Evolutionary conservation across 2,113 vertebrate genomes (phyloP).

Genomic region (Riparia riparia): DNA sequence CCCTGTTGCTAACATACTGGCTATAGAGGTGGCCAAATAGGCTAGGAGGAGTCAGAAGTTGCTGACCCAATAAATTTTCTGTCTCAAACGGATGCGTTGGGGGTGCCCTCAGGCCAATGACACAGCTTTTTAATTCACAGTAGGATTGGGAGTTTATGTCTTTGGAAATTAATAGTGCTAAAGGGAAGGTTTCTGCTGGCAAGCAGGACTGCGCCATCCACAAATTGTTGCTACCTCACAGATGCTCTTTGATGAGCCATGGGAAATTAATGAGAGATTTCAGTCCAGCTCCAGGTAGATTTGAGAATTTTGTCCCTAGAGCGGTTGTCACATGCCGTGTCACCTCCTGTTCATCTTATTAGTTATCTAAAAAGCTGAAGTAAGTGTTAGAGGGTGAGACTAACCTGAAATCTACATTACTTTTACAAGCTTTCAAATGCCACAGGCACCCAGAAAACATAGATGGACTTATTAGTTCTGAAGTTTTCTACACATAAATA

Average conservation of each 20-base stretch:
- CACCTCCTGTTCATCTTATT: not conserved
- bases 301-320: conserved; percentile 3
- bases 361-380: not conserved
- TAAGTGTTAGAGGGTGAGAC: not conserved
- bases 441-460: not conserved
- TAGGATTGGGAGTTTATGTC: not conserved
- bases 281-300: not conserved
- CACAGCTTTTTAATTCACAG: not conserved
- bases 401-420: not conserved
- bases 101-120: not conserved
- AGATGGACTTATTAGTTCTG: not conserved
- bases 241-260: conserved; percentile 1
- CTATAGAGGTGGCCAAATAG: not conserved
- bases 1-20: not conserved
- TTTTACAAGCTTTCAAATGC: not conserved
- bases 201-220: not conserved
- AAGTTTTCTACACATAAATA: not conserved
- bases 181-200: not conserved
- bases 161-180: not conserved
- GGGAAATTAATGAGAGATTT: conserved; percentile 39
- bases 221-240: not conserved
- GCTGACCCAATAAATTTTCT: not conserved
- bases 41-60: not conserved
- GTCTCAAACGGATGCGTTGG: fast-evolving
- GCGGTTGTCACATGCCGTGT: not conserved